Evolutionary conservation across 2,797 vertebrate species (phyloP).

Genomic region (Pipistrellus nathusii): DNA sequence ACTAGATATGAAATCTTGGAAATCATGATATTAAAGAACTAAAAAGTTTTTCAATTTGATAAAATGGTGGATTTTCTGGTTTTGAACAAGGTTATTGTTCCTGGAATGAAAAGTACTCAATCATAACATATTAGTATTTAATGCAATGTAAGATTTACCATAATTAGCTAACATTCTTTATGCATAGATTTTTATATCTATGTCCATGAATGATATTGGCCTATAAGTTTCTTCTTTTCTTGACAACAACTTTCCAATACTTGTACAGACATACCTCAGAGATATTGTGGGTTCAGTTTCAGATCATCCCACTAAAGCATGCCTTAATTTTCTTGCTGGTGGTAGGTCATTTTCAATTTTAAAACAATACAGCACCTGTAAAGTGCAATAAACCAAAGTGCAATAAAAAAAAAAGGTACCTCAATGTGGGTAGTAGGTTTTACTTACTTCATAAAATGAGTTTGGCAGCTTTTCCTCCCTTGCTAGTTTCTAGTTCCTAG

Average conservation of each 20-base stretch:
- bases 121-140: constrained; percentile 10
- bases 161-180: background rate
- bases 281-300: background rate
- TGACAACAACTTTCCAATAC: background rate
- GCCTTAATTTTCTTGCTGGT: background rate
- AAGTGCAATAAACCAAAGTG: background rate
- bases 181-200: background rate
- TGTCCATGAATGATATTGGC: background rate
- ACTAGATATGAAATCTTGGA: background rate
- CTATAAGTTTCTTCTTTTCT: background rate
- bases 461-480: background rate
- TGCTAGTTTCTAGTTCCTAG: constrained; percentile 17
- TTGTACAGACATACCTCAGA: background rate
- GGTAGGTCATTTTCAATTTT: background rate
- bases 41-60: constrained; percentile 20
- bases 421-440: background rate
- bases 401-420: background rate
- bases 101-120: background rate
- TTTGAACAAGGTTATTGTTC: background rate
- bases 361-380: background rate
- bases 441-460: background rate
- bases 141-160: background rate
- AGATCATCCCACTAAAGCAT: background rate
- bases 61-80: background rate
- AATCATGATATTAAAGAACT: constrained; percentile 11